These are phyloP conservation scores for Catharus bicknelli DNA, from an alignment of 2,113 vertebrate species.

Conservation along the genomic window DNA sequence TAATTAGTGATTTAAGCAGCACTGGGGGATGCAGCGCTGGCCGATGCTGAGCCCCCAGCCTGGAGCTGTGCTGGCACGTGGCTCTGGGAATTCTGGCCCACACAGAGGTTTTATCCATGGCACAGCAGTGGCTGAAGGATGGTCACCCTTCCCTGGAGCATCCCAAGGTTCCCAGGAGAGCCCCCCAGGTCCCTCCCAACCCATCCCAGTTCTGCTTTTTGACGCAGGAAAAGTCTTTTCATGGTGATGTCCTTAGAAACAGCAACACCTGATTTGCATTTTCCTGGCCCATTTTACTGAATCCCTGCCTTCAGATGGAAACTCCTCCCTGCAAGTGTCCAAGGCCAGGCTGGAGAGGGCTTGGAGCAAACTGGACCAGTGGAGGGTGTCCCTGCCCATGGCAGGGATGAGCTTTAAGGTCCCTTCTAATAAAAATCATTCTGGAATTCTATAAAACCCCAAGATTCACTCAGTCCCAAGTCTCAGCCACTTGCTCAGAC, in stretches of 20 bases:
- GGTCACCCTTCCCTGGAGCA: background rate
- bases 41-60: accelerated
- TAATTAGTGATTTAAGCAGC: background rate
- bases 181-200: background rate
- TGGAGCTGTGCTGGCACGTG: accelerated
- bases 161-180: background rate
- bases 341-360: accelerated
- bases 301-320: background rate
- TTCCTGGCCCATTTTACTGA: background rate
- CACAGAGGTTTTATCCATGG: accelerated
- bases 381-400: background rate
- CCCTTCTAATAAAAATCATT: background rate
- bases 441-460: background rate
- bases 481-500: background rate
- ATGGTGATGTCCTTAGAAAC: background rate
- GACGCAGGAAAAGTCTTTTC: accelerated
- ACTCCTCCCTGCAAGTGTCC: background rate
- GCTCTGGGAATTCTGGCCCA: background rate
- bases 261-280: background rate
- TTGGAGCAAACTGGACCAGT: background rate
- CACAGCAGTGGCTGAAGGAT: background rate
- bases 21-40: background rate
- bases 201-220: accelerated
- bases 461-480: background rate
- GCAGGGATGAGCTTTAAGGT: background rate